Percentiles rank a stretch among this genome's conserved stretches.
Evolutionary conservation across 37 sponge, comb jelly and placozoan species (phyloP).

Genomic region (Corticium candelabrum): DNA sequence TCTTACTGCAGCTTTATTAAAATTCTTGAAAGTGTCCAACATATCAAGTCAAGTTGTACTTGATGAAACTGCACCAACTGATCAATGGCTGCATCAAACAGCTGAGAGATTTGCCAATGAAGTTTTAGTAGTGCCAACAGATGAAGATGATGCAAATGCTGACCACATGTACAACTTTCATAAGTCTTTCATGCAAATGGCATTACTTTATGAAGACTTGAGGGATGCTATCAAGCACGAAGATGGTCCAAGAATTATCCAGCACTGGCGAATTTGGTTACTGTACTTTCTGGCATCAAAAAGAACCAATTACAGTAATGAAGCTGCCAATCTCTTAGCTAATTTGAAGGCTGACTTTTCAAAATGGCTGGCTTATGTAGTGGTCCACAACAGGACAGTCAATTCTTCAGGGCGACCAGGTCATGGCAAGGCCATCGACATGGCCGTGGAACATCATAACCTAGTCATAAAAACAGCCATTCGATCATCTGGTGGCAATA

Average conservation of each 20-base stretch:
- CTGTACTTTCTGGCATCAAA: conserved; percentile 10
- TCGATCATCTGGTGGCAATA: no score
- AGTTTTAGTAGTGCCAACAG: not conserved
- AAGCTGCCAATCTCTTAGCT: conserved; percentile 2
- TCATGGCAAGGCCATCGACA: no score
- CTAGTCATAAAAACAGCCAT: no score
- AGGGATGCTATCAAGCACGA: not conserved
- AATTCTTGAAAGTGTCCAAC: no score
- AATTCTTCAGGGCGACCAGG: no score
- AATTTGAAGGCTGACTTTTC: conserved; percentile 15
- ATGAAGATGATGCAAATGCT: conserved; percentile 11
- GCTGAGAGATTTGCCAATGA: conserved; percentile 2
- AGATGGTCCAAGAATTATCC: conserved; percentile 10
- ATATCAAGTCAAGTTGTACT: no score
- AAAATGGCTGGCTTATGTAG: conserved; percentile 9
- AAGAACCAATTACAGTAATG: conserved; percentile 13
- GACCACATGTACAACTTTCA: not conserved
- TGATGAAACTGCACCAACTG: no score
- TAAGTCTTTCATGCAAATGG: not conserved
- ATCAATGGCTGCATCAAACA: conserved; percentile 8
- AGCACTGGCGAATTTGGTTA: conserved; percentile 18
- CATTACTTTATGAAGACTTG: conserved; percentile 10
- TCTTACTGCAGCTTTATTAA: conserved; percentile 2
- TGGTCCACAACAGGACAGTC: conserved; percentile 17
- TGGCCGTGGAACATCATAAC: no score